Evolutionary conservation across 2,797 vertebrate species (phyloP).

Genomic region (Discoglossus pictus): DNA sequence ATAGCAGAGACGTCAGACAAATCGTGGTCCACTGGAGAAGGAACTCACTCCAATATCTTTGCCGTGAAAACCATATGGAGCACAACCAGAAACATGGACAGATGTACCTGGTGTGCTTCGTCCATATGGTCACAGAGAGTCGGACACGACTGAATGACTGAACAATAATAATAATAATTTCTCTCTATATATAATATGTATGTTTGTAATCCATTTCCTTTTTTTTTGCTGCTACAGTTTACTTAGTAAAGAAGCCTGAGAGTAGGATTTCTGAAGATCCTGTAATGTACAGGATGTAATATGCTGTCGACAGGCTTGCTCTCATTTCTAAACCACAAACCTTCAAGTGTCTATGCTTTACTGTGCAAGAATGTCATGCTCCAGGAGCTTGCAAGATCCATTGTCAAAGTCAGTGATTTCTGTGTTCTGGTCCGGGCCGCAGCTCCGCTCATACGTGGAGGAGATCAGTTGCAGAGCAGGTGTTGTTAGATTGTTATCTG

Average conservation of each 20-base stretch:
- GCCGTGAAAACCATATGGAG: no score
- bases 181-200: no score
- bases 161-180: no score
- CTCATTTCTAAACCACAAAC: conserved; percentile 18
- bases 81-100: no score
- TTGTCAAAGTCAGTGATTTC: not conserved
- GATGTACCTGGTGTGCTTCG: no score
- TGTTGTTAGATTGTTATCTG: not conserved
- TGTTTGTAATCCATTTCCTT: no score
- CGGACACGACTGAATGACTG: no score
- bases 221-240: conserved; percentile 7
- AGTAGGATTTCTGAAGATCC: conserved; percentile 14
- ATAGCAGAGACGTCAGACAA: no score
- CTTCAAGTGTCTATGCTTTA: not conserved
- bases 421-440: not conserved
- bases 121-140: no score
- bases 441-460: not conserved
- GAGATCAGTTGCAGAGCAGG: not conserved
- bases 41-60: no score
- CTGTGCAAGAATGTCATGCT: conserved; percentile 2
- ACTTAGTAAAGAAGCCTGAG: conserved; percentile 3
- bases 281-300: conserved; percentile 17
- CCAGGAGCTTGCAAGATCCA: not conserved
- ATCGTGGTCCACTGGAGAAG: no score
- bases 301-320: conserved; percentile 1